phyloP scores from a whole-genome alignment of 1,140 invertebrate genomes.

The Leptoteleia sp. region DNA sequence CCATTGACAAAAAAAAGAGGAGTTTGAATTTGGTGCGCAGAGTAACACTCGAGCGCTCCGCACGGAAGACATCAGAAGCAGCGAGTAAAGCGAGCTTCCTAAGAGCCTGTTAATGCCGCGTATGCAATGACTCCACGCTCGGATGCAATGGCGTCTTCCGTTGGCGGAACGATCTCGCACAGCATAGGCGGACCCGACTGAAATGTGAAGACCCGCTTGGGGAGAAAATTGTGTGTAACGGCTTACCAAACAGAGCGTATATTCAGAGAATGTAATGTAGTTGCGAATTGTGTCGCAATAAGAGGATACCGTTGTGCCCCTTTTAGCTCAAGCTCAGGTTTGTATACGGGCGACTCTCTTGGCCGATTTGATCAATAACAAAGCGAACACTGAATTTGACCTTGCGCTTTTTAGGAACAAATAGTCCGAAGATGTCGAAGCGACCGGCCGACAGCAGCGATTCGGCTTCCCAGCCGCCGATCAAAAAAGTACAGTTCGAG shows the following conservation, averaged over 20 bases:
- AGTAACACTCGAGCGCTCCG: too few species aligned
- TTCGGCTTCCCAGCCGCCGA: conserved; percentile 85
- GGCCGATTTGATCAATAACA: conserved; percentile 37
- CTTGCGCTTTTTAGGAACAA: conserved; percentile 25
- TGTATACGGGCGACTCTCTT: conserved; percentile 6
- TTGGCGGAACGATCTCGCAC: not conserved
- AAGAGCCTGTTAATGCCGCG: conserved; percentile 37
- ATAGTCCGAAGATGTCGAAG: conserved; percentile 85
- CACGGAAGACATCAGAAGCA: too few species aligned
- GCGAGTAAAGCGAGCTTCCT: too few species aligned
- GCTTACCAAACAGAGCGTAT: not conserved
- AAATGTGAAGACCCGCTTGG: conserved; percentile 34
- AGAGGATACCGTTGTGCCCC: not conserved
- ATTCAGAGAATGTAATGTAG: conserved; percentile 5
- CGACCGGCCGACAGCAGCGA: conserved; percentile 85
- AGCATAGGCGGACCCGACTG: conserved; percentile 2
- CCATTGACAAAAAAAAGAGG: too few species aligned
- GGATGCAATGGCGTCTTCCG: conserved; percentile 56
- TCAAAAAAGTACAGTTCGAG: conserved; percentile 97
- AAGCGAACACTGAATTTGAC: conserved; percentile 1
- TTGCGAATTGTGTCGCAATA: not conserved
- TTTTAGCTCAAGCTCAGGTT: conserved; percentile 41
- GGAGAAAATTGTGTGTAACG: conserved; percentile 16
- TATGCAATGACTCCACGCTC: conserved; percentile 46
- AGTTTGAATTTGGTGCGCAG: too few species aligned